phyloP scores from a whole-genome alignment of 2,888 invertebrate genomes.

The Camponotus fellah region DNA sequence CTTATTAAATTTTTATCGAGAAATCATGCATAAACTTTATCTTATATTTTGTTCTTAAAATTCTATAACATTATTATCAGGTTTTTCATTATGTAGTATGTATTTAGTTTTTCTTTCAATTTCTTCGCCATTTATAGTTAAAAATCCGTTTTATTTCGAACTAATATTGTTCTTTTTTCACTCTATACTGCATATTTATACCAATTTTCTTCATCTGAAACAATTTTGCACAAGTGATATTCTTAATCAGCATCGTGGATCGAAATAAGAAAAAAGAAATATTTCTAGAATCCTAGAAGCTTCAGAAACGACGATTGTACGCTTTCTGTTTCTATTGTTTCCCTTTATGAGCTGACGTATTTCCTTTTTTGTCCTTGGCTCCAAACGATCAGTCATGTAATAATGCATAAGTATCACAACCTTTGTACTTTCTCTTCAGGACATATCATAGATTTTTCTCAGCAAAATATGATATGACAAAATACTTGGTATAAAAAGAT shows the following conservation, averaged over 20 bases:
- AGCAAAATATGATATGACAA: conserved; percentile 1
- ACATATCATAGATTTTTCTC: not conserved
- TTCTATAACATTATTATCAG: not conserved
- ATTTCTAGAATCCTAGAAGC: conserved; percentile 45
- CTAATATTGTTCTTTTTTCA: conserved; percentile 38
- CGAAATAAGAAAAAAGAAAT: conserved; percentile 41
- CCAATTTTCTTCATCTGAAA: conserved; percentile 76
- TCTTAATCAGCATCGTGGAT: conserved; percentile 20
- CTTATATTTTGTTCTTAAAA: not conserved
- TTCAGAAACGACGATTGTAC: conserved; percentile 56
- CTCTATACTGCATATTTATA: conserved; percentile 72
- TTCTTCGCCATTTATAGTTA: conserved; percentile 53
- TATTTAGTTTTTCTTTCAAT: conserved; percentile 6
- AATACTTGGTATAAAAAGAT: conserved; percentile 3
- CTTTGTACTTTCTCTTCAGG: not conserved
- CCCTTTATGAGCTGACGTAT: conserved; percentile 55
- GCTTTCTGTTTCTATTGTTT: conserved; percentile 52
- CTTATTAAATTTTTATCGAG: not conserved
- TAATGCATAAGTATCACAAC: conserved; percentile 12
- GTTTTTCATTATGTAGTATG: not conserved
- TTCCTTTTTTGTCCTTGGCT: conserved; percentile 39
- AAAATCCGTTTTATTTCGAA: conserved; percentile 53
- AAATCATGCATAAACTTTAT: not conserved
- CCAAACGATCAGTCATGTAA: conserved; percentile 6
- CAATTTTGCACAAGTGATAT: conserved; percentile 74